These are phyloP conservation scores for Archivesica marissinica DNA, from an alignment of 1,140 invertebrate species.

Conservation along the genomic window DNA sequence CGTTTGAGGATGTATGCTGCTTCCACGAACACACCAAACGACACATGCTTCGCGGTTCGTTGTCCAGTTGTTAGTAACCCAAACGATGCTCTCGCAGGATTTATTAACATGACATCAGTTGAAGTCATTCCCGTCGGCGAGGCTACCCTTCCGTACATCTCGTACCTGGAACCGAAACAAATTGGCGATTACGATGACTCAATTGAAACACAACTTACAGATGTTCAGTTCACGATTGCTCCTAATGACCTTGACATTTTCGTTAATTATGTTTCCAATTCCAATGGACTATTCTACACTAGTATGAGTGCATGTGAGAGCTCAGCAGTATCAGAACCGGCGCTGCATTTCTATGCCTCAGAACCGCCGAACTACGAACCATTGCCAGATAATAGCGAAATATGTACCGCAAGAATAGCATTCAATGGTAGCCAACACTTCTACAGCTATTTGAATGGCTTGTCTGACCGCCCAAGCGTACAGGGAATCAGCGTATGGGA, in stretches of 20 bases:
- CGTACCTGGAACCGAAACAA: not conserved
- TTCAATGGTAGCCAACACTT: not conserved
- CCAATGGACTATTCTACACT: constrained; percentile 2
- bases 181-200: constrained; percentile 6
- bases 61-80: not conserved
- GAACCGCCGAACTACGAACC: not conserved
- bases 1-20: constrained; percentile 5
- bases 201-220: not conserved
- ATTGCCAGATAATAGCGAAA: not conserved
- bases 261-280: constrained; percentile 12
- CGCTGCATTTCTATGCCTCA: constrained; percentile 16
- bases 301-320: not conserved
- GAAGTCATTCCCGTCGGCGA: constrained; percentile 24
- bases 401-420: constrained; percentile 24
- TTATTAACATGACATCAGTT: constrained; percentile 28
- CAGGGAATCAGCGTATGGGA: constrained; percentile 31
- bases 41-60: constrained; percentile 27
- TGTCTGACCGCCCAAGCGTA: not conserved
- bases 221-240: not conserved
- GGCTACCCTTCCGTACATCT: not conserved
- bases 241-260: constrained; percentile 7
- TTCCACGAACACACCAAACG: not conserved
- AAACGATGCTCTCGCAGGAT: not conserved
- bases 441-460: not conserved
- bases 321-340: not conserved